Percentiles rank a stretch among this genome's conserved stretches.
These are phyloP conservation scores for Lithophane leautieri DNA, from an alignment of 2,888 invertebrate species.

Conservation along the genomic window DNA sequence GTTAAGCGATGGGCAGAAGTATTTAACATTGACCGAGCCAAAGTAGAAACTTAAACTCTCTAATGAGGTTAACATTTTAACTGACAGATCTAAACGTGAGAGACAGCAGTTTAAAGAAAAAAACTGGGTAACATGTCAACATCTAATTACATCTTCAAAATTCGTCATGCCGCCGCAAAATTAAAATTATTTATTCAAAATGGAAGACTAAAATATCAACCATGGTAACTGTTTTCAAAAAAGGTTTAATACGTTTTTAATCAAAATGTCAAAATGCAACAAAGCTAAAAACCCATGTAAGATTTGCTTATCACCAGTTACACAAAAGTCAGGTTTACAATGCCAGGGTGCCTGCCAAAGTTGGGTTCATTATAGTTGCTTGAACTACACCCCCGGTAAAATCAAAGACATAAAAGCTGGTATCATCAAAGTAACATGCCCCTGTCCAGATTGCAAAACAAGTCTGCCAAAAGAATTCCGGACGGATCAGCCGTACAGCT, in stretches of 20 bases:
- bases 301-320: conserved; percentile 80
- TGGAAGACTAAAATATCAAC: conserved; percentile 40
- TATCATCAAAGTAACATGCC: conserved; percentile 81
- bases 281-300: conserved; percentile 83
- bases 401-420: conserved; percentile 82
- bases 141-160: conserved; percentile 36
- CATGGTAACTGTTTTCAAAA: conserved; percentile 48
- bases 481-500: conserved; percentile 75
- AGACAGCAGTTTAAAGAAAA: conserved; percentile 36
- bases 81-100: conserved; percentile 27
- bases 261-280: conserved; percentile 76
- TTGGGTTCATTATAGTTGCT: conserved; percentile 83
- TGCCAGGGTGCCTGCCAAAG: conserved; percentile 82
- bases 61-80: conserved; percentile 18
- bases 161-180: conserved; percentile 21
- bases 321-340: conserved; percentile 78
- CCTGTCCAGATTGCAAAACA: conserved; percentile 83
- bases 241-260: conserved; percentile 35
- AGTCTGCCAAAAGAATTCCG: conserved; percentile 74
- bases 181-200: conserved; percentile 26
- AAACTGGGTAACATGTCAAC: conserved; percentile 32
- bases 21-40: not conserved
- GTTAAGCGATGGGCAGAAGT: not conserved
- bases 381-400: conserved; percentile 83
- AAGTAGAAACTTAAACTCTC: not conserved